Evolutionary conservation across 2,797 vertebrate genomes (phyloP), one percentile per base, ranked within the genome.

Genomic region (Pampus argenteus): DNA sequence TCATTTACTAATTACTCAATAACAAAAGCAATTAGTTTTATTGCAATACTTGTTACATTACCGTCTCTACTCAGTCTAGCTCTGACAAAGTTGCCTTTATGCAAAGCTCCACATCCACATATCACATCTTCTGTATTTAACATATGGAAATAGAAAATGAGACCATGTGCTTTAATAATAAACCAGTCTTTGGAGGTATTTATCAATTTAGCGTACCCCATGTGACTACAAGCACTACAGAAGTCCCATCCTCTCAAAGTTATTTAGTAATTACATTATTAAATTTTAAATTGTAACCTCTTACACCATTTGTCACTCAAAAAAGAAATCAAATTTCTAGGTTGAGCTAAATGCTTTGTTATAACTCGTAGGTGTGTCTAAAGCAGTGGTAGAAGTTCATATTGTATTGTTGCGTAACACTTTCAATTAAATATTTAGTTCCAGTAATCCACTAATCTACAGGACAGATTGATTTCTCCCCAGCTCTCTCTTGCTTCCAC

Each of bases 361-460:
- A 20, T 36, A 45, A 23, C n/a, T 34, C 9, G 26, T 34, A 31
- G 3, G 14, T 55, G 6, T 44, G 66, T 23, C 1, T 11, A 22
- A 4, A n/a, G 10, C 28, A 29, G 6, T 36, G n/a, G 17, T 44
- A 44, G 40, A 18, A 17, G 40, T 44, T 8, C 17, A 18, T 44
- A 44, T 44, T 44, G 17, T 42, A 17, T 42, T 44, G 40, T 44
- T 44, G 40, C n/a, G 40, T 44, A 17, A 44, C 40, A 18, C 40
- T 44, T n/a, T 44, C 17, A 89, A 77, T 50, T 74, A 51, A 89
- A 86, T 44, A 69, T 73, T 88, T 71, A 29, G 72, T 81, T 88
- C 83, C 84, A 90, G 88, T 90, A 90, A 44, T 90, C 86, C 82
- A 93, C 91, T 90, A 91, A 90, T 93, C 90, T 93, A 92, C 84